These are phyloP conservation scores for Exocentrus adspersus DNA, from an alignment of 2,888 invertebrate genomes.

Conservation along the genomic window DNA sequence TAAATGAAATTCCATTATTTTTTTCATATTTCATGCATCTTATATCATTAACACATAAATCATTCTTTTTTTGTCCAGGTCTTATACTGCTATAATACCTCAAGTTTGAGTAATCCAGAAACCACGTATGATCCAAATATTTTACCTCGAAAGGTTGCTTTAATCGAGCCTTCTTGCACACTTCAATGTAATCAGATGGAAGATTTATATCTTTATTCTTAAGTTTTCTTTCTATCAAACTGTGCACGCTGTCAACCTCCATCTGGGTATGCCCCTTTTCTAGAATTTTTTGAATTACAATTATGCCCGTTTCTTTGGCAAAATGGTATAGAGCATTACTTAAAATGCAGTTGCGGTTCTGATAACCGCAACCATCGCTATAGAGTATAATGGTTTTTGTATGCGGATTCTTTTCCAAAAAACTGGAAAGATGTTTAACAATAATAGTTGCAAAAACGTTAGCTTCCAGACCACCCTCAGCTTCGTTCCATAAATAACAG, in stretches of 20 bases:
- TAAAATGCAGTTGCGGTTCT: conserved; percentile 29
- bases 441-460: conserved; percentile 30
- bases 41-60: conserved; percentile 17
- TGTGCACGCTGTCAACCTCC: conserved; percentile 29
- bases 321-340: conserved; percentile 27
- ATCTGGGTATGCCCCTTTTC: conserved; percentile 31
- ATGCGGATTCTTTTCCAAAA: conserved; percentile 25
- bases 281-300: conserved; percentile 28
- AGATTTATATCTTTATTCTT: conserved; percentile 35
- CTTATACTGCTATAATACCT: conserved; percentile 29
- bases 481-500: conserved; percentile 36
- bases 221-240: background rate
- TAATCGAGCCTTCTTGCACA: conserved; percentile 22
- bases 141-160: conserved; percentile 21
- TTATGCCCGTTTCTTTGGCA: conserved; percentile 11
- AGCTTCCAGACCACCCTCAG: conserved; percentile 29
- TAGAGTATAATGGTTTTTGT: conserved; percentile 26
- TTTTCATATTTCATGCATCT: conserved; percentile 23
- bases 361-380: conserved; percentile 33
- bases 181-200: conserved; percentile 31
- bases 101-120: conserved; percentile 24
- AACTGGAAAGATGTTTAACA: conserved; percentile 29
- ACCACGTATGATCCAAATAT: conserved; percentile 28
- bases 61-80: conserved; percentile 22
- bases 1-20: conserved; percentile 16